Evolutionary conservation across 2,888 invertebrate species (phyloP).

Genomic region (Tenthredo distinguenda): DNA sequence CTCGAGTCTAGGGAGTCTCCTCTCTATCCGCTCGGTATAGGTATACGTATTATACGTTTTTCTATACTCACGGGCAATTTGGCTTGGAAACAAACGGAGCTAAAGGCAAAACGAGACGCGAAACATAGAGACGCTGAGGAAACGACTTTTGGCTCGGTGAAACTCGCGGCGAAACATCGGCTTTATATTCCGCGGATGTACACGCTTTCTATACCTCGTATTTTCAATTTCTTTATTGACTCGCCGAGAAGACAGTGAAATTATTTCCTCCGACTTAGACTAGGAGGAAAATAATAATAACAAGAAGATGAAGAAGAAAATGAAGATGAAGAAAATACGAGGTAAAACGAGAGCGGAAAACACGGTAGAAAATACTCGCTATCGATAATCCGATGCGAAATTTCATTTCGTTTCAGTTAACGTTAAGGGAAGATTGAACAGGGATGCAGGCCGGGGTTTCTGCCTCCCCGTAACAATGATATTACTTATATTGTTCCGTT

Average conservation of each 20-base stretch:
- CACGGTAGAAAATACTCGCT: not conserved
- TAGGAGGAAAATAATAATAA: not conserved
- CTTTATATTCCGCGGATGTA: constrained; percentile 25
- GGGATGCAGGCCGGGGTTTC: not conserved
- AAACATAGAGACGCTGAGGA: not conserved
- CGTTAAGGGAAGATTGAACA: not conserved
- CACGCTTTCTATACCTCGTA: not conserved
- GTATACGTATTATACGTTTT: not conserved
- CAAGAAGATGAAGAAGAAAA: too few relatives aligned
- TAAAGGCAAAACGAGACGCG: constrained; percentile 36
- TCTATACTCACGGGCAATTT: constrained; percentile 60
- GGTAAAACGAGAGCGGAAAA: not conserved
- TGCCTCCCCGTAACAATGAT: not conserved
- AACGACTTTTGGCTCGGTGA: constrained; percentile 47
- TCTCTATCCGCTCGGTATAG: not conserved
- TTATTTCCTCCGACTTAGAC: not conserved
- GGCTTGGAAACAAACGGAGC: constrained; percentile 64
- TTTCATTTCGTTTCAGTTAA: not conserved
- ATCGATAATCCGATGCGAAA: constrained; percentile 12
- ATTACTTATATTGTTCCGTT: constrained; percentile 37
- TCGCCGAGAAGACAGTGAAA: not conserved
- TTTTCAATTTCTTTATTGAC: constrained; percentile 49
- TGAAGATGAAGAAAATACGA: not conserved
- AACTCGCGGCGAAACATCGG: not conserved
- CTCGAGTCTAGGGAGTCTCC: not conserved